phyloP scores from a whole-genome alignment of 2,113 vertebrate genomes.

The Dipodomys spectabilis region DNA sequence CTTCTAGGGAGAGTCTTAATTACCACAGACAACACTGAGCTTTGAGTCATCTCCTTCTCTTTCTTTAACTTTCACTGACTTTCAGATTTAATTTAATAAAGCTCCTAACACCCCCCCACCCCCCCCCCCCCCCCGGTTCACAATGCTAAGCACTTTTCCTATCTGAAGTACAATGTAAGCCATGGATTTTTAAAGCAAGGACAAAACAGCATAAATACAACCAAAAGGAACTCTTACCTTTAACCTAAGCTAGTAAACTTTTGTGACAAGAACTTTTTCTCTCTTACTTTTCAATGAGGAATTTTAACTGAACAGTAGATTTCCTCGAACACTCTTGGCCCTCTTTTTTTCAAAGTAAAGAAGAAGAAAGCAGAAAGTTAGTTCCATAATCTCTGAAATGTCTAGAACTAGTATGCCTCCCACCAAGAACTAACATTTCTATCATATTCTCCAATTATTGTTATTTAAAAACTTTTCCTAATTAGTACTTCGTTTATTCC shows the following conservation, averaged over 20 bases:
- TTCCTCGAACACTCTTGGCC: background rate
- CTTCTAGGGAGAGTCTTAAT: background rate
- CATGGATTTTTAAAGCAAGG: background rate
- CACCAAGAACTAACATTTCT: background rate
- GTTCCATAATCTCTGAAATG: background rate
- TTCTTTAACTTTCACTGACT: background rate
- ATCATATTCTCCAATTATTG: background rate
- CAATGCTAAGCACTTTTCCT: background rate
- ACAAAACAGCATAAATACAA: background rate
- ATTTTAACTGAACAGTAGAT: background rate
- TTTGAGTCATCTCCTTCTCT: background rate
- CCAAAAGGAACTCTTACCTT: background rate
- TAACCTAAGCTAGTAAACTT: background rate
- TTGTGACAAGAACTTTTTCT: background rate
- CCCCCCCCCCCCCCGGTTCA: no score
- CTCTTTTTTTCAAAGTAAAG: background rate
- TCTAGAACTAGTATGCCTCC: background rate
- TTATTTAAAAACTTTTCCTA: background rate
- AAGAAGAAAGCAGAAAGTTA: background rate
- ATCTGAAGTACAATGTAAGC: background rate
- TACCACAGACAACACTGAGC: background rate
- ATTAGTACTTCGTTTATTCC: background rate
- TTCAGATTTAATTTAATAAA: background rate
- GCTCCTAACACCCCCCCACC: no score
- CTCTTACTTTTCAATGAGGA: background rate